Evolutionary conservation across 2,797 vertebrate genomes (phyloP), one percentile per base, ranked within the genome.

Genomic region (Calcarius lapponicus): DNA sequence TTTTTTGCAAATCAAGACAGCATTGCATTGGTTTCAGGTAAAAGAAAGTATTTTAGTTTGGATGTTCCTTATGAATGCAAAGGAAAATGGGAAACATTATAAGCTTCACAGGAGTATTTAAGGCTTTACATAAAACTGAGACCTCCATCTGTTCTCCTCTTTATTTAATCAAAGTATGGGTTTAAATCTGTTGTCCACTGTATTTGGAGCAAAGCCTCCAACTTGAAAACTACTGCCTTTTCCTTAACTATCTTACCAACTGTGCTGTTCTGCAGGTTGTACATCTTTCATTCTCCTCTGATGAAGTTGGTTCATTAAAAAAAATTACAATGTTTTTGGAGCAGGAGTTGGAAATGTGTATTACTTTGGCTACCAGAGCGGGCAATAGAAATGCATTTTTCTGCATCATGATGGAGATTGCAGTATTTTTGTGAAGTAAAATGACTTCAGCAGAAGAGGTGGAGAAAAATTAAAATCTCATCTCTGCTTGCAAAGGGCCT

Each of bases 371-470:
- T 93, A 80, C 66, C 57, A 92, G 60, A 78, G 19, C 65, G 64
- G 45, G 76, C 70, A 84, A 11, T 9, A 87, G 66, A 62, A 94
- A 86, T 2, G 3, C 25, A 5, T 47, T 94, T 90, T 82, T 92
- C 67, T 89, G 40, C 10, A 8, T 85, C 1, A 0, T 38, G 31
- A 48, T 88, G 62, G 58, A 75, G 75, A 32, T 67, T 90, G 89
- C 58, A 47, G 56, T 76, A 56, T 91, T 94, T 89, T 56, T 89
- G 0, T 79, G 69, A 80, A 80, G 40, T 70, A 60, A 87, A 94
- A 94, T 80, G 3, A 67, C 74, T 96, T 93, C 88, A 94, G 17
- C 88, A 91, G 88, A 70, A 87, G 70, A 92, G 47, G 60, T 50
- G 42, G 71, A 87, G 74, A 74, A 92, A 82, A 94, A 38, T 26